Evolutionary conservation across 2,888 invertebrate genomes (phyloP).

Genomic region (Tipula unca): DNA sequence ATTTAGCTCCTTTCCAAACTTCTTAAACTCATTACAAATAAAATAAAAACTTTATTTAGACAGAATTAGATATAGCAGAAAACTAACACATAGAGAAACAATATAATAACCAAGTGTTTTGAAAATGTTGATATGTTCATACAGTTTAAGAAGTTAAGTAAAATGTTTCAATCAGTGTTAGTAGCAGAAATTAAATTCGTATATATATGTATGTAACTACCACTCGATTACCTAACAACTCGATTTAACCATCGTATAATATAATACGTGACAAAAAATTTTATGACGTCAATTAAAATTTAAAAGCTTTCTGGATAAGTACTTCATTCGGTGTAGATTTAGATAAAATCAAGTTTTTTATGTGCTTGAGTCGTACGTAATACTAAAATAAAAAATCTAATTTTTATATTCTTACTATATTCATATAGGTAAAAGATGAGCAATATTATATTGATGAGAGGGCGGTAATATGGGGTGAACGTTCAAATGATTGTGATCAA

Average conservation of each 20-base stretch:
- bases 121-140: no score
- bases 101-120: no score
- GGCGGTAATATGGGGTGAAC: constrained; percentile 19
- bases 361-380: not conserved
- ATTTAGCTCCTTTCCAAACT: no score
- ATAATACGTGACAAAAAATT: not conserved
- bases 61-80: no score
- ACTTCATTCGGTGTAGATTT: not conserved
- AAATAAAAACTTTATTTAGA: no score
- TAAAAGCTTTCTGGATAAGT: not conserved
- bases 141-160: no score
- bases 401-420: not conserved
- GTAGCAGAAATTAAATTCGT: not conserved
- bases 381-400: not conserved
- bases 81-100: no score
- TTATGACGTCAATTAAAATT: not conserved
- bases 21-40: not conserved
- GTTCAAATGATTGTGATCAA: constrained; percentile 9
- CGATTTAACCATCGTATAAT: not conserved
- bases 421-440: constrained; percentile 18
- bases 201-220: not conserved
- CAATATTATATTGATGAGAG: constrained; percentile 20
- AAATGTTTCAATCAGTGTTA: not conserved
- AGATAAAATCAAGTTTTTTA: not conserved
- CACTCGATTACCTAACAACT: not conserved